Base-by-base conservation (phyloP, 1,140 invertebrate species). In the Conus betulinus region DNA sequence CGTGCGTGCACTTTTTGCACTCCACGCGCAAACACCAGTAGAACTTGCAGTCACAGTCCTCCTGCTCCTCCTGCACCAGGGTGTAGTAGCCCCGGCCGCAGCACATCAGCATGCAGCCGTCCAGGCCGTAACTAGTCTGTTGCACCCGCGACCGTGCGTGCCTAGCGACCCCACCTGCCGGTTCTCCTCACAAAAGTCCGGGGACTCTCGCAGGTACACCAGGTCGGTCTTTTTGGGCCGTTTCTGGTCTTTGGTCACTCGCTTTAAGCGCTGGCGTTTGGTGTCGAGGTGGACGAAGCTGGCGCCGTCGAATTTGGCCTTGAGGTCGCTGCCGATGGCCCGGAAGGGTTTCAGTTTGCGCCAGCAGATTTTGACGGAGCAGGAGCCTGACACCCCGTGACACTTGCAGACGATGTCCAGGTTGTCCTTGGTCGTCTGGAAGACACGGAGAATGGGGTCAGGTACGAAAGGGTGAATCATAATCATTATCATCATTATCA, bases 341-440 rank as follows among this genome's bases (percentile, higher is more conserved):
- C 93, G 90, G 90, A 95, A 95, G 39, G 97, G 96, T 1, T 97
- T 97, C 89, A 99, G 96, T 91, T 97, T 97, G 91, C 98, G 96
- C 98, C 98, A 99, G 94, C 98, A 99, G 6, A 99, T 98, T 84
- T 98, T 97, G 88, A 98, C 97, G 84, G 98, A 98, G 95, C 98
- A 99, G 5, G 98, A 99, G 0, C 98, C 98, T 0, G 98, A 98
- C 95, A 99, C 98, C 15, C 98, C 98, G 94, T 99, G 98, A 94
- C 98, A 99, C 95, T 99, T 99, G 96, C 98, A 99, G 15, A 98
- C 97, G n/a, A 98, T 96, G 93, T 98, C 97, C 97, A 99, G 98
- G 89, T 97, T 96, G 86, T 97, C 97, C 90, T 98, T 97, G 23
- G 98, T 97, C 17, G 97, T 97, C 97, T 98, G 94, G 52, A 93